Percentiles rank a stretch among this genome's conserved stretches.
phyloP scores from a whole-genome alignment of 2,797 vertebrate genomes.

The Poecilia velifera region DNA sequence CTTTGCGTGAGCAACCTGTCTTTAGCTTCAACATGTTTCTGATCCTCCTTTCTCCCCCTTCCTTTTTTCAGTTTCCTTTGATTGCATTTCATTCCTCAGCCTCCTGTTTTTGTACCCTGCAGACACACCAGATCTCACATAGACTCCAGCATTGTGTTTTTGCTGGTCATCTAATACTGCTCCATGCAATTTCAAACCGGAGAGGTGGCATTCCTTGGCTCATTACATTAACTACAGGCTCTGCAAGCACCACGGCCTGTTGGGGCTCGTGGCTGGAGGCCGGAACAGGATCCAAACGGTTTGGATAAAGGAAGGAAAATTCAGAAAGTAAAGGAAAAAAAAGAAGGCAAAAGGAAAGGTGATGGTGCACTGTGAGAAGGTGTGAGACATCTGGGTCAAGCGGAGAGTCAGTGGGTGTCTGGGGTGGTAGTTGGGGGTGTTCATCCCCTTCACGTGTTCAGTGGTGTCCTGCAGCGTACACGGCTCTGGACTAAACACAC shows the following conservation, averaged over 20 bases:
- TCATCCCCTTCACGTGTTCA: constrained; percentile 75
- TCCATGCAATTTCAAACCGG: constrained; percentile 41
- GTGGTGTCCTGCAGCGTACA: constrained; percentile 66
- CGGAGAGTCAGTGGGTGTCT: constrained; percentile 50
- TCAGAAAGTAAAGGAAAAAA: neutral
- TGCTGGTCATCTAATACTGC: constrained; percentile 53
- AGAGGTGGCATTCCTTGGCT: constrained; percentile 65
- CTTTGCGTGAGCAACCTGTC: neutral
- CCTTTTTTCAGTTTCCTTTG: neutral
- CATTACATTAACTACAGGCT: constrained; percentile 58
- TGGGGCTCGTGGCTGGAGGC: constrained; percentile 65
- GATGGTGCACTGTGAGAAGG: constrained; percentile 26
- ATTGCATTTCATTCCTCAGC: neutral
- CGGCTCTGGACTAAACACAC: constrained; percentile 60
- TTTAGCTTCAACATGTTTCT: neutral
- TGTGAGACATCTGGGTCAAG: constrained; percentile 71
- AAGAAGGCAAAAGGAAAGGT: constrained; percentile 3
- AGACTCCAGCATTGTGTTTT: constrained; percentile 28
- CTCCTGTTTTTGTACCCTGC: neutral
- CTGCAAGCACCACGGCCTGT: constrained; percentile 57
- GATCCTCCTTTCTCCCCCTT: neutral
- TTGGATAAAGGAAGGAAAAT: constrained; percentile 28
- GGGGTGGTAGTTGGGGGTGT: constrained; percentile 47
- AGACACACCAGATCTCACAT: constrained; percentile 7
- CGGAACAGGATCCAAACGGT: constrained; percentile 47